Conservation (phyloP, 2,797 vertebrate genomes). For the Trichosurus vulpecula region DNA sequence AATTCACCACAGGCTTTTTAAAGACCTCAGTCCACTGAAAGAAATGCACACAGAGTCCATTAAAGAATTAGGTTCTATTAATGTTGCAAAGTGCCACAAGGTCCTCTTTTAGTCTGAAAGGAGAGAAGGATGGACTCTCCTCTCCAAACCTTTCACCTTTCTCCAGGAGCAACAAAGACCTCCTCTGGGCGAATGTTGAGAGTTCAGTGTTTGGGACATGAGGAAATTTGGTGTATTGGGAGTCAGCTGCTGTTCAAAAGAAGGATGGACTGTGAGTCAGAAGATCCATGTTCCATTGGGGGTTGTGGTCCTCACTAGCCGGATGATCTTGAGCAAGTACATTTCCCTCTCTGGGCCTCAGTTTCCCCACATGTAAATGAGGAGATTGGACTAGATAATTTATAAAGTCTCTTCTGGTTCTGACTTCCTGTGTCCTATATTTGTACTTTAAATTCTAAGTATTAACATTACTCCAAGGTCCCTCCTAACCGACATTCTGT, state of each 20-base stretch:
- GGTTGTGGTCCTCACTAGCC: not conserved
- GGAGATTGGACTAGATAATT: not conserved
- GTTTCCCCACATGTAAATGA: not conserved
- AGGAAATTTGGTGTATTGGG: not conserved
- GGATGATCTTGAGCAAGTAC: not conserved
- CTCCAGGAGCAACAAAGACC: not conserved
- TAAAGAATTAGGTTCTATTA: constrained; percentile 74
- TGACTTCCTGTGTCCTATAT: not conserved
- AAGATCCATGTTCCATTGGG: not conserved
- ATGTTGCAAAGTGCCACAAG: constrained; percentile 34
- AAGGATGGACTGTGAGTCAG: not conserved
- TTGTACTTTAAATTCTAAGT: not conserved
- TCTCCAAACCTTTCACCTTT: not conserved
- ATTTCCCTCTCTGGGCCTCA: not conserved
- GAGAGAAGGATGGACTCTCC: not conserved
- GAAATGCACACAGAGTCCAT: constrained; percentile 71
- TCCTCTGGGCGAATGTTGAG: not conserved
- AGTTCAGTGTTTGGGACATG: not conserved
- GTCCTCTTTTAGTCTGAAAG: not conserved
- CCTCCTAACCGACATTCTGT: not conserved
- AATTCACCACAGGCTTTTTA: constrained; percentile 79
- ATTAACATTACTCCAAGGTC: not conserved
- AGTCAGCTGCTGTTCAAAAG: not conserved
- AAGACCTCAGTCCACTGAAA: constrained; percentile 72
- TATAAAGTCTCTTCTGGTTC: not conserved